Evolutionary conservation across 1,140 invertebrate species (phyloP).

Genomic region (Danaus plexippus): DNA sequence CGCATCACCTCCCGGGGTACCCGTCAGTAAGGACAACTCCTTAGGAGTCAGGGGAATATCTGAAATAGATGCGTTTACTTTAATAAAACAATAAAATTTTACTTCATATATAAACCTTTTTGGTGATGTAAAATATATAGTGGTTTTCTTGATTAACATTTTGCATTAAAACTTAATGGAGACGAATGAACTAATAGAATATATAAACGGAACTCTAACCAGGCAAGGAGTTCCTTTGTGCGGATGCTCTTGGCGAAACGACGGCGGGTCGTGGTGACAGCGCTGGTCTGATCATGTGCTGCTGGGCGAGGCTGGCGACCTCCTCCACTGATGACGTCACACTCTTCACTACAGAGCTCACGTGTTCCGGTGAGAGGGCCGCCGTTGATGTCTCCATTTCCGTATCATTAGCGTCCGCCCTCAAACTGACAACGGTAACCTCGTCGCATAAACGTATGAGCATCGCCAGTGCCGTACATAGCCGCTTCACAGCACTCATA

Average conservation of each 20-base stretch:
- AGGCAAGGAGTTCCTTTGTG: slow-evolving; percentile 73
- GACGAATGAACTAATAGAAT: neutral
- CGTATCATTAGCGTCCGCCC: slow-evolving; percentile 75
- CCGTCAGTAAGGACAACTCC: slow-evolving; percentile 78
- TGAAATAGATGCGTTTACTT: slow-evolving; percentile 24
- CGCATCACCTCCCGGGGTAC: slow-evolving; percentile 36
- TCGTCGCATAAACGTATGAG: slow-evolving; percentile 92
- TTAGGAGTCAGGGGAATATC: slow-evolving; percentile 88
- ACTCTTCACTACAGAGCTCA: slow-evolving; percentile 82
- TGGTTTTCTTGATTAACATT: neutral
- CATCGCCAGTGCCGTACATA: slow-evolving; percentile 88
- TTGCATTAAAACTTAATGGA: no score
- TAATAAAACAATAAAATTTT: no score
- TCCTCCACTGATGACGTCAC: slow-evolving; percentile 87
- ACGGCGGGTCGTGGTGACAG: slow-evolving; percentile 55
- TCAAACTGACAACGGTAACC: slow-evolving; percentile 74
- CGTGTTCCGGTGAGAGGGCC: slow-evolving; percentile 75
- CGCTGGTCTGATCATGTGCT: slow-evolving; percentile 61
- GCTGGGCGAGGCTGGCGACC: slow-evolving; percentile 53
- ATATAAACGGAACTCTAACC: slow-evolving; percentile 28
- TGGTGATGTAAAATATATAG: neutral
- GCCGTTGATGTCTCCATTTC: slow-evolving; percentile 41
- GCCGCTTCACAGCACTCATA: slow-evolving; percentile 84
- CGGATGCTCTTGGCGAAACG: slow-evolving; percentile 53
- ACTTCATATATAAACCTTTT: no score